Conservation (phyloP, 53 echinoderm and acorn worm species). For the Glandiceps talaboti region DNA sequence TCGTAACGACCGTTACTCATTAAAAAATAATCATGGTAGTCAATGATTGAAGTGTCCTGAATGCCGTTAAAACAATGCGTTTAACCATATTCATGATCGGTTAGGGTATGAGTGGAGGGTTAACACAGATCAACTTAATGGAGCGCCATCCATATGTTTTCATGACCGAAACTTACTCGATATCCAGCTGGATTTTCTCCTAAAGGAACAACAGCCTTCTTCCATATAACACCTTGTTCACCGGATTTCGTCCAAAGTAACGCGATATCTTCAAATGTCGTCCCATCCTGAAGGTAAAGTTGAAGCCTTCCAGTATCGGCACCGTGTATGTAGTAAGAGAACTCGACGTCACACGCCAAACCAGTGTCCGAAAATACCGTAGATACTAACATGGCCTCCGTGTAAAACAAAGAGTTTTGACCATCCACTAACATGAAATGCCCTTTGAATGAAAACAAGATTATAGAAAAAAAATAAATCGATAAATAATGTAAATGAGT, state of each 20-base stretch:
- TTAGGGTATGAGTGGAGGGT: too few species aligned
- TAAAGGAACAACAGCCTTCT: background rate
- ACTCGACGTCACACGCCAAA: background rate
- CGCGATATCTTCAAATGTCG: background rate
- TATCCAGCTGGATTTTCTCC: background rate
- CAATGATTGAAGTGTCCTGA: too few species aligned
- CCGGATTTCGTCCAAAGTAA: background rate
- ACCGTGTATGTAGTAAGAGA: slow-evolving; percentile 9
- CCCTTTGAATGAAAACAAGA: too few species aligned
- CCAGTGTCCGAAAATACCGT: background rate
- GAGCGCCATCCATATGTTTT: too few species aligned
- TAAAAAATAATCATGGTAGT: too few species aligned
- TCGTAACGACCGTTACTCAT: too few species aligned
- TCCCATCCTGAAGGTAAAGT: background rate
- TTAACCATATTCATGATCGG: too few species aligned
- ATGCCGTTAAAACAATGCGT: too few species aligned
- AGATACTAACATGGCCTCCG: background rate
- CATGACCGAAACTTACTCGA: background rate
- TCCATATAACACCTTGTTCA: background rate
- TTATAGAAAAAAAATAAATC: too few species aligned
- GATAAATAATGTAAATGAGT: too few species aligned
- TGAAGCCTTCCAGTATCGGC: slow-evolving; percentile 2
- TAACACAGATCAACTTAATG: too few species aligned
- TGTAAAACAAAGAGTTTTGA: background rate
- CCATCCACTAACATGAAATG: background rate